Percentiles rank a stretch among this genome's conserved stretches.
Conservation (phyloP, 1,140 invertebrate species). For the Pogonomyrmex barbatus region DNA sequence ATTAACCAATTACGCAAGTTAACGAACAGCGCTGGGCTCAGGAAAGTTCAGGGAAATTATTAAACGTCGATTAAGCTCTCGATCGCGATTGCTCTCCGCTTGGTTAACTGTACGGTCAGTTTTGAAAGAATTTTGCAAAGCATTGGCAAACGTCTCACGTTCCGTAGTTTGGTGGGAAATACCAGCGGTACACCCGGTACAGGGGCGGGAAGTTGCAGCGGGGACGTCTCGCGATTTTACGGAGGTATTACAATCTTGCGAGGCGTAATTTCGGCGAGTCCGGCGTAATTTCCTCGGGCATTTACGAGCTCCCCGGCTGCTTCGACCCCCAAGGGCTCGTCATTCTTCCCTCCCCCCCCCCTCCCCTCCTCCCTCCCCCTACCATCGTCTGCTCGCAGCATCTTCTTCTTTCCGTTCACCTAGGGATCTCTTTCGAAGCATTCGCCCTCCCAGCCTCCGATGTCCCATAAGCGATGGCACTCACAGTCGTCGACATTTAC, state of each 20-base stretch:
- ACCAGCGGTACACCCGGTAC: background rate
- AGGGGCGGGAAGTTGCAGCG: background rate
- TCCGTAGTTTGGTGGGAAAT: background rate
- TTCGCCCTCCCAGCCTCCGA: slow-evolving; percentile 40
- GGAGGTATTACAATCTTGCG: slow-evolving; percentile 63
- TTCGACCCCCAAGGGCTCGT: slow-evolving; percentile 65
- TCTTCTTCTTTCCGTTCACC: slow-evolving; percentile 52
- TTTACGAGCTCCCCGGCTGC: slow-evolving; percentile 66
- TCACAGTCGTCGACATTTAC: slow-evolving; percentile 67
- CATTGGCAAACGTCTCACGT: background rate
- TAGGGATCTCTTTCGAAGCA: slow-evolving; percentile 60
- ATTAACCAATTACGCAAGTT: slow-evolving; percentile 54
- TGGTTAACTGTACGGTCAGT: background rate
- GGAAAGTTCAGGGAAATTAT: slow-evolving; percentile 45
- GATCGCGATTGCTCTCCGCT: background rate
- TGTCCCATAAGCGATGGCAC: slow-evolving; percentile 63
- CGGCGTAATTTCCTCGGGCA: slow-evolving; percentile 70
- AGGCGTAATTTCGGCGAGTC: slow-evolving; percentile 70
- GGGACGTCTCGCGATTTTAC: slow-evolving; percentile 52
- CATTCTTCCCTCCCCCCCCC: slow-evolving; percentile 28
- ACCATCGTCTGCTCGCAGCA: background rate
- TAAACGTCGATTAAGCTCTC: slow-evolving; percentile 34
- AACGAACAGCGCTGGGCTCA: slow-evolving; percentile 20
- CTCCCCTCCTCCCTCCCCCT: background rate
- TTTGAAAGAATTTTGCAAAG: background rate